These are phyloP conservation scores for Gopherus flavomarginatus DNA, from an alignment of 2,113 vertebrate species.

Conservation along the genomic window DNA sequence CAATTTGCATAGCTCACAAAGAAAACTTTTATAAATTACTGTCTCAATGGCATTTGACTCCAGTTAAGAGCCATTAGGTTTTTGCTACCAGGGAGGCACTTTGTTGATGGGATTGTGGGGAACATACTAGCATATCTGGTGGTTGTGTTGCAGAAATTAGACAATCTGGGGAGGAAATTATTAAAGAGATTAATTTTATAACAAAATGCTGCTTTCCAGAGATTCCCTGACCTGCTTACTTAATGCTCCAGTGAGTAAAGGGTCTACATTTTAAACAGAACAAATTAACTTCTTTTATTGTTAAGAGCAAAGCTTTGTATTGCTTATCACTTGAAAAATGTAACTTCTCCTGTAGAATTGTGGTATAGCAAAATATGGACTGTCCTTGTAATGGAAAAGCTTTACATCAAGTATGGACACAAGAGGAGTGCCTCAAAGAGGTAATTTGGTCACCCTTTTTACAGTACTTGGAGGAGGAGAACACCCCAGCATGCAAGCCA, in stretches of 20 bases:
- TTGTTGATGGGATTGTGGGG: background rate
- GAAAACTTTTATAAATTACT: background rate
- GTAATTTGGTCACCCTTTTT: background rate
- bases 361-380: background rate
- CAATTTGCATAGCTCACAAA: background rate
- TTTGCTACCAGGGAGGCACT: background rate
- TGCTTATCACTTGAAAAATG: background rate
- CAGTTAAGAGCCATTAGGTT: background rate
- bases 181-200: background rate
- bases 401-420: background rate
- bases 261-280: background rate
- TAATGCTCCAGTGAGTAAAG: background rate
- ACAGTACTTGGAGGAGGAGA: background rate
- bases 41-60: background rate
- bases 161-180: background rate
- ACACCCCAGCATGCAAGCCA: background rate
- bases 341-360: background rate
- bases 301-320: background rate
- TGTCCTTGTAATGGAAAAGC: background rate
- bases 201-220: background rate
- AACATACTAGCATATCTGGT: background rate
- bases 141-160: background rate
- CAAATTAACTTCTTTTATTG: background rate
- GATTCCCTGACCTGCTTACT: background rate
- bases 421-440: background rate